Base-by-base conservation (phyloP, 1,140 invertebrate species). In the Condylostylus longicornis region DNA sequence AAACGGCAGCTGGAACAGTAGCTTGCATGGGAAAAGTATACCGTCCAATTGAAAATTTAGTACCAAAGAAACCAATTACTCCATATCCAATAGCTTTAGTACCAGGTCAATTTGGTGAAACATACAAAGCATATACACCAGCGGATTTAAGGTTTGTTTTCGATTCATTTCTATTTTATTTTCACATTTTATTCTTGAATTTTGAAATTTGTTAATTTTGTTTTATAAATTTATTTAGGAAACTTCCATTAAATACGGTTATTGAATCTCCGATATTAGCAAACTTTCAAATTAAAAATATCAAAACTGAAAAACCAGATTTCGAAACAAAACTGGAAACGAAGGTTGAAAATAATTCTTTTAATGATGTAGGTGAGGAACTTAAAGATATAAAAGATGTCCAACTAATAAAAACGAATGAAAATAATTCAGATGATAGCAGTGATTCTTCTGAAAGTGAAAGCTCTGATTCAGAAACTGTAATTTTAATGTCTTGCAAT, bases 51-150 rank as follows among this genome's bases (percentile, higher is more conserved):
- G 38, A 42, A 5, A 44, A 44, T 27, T 36, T 40, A 9, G 44
- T 58, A 12, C 32, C 25, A 31, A 12, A 9, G 21, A 18, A 25
- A 15, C 29, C 7, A 15, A 32, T 22, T 20, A 37, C 4, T 18
- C 25, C 42, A 18, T 96, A 94, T 68, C 91, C 93, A 14, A 74
- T 95, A 18, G 74, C 89, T 21, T 64, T 96, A 32, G 75, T 98
- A 43, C 87, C 89, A 15, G 91, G 90, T 37, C 93, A 97, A 63
- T 96, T 78, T 63, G 80, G 82, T 41, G 86, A 94, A 60, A 74
- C 73, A 61, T 95, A 84, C 61, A 70, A 75, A 15, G 49, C 66
- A 33, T 74, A 75, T 40, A 67, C 69, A 18, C 63, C 73, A 13
- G 64, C 69, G 1, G 71, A 77, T 48, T 60, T 77, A 41, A 68